Conservation (phyloP, 2,113 vertebrate species). For the Lamprotornis superbus region DNA sequence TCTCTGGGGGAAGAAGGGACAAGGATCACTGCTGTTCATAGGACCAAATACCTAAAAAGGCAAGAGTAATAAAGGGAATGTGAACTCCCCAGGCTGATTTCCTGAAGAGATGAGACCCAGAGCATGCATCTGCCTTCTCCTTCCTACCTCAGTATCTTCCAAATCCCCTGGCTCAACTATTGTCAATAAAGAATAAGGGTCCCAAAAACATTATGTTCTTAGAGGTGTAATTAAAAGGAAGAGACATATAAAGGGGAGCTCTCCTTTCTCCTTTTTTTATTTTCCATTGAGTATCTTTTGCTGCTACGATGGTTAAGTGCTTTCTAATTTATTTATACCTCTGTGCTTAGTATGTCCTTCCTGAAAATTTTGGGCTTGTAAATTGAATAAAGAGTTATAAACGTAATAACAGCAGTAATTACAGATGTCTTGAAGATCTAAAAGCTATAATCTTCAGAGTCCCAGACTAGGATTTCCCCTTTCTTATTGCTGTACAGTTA, state of each 20-base stretch:
- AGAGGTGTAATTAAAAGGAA: background rate
- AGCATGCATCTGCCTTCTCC: background rate
- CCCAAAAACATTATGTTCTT: background rate
- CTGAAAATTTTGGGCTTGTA: conserved; percentile 3
- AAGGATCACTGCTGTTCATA: background rate
- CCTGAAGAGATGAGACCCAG: background rate
- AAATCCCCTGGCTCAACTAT: background rate
- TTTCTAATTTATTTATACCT: conserved; percentile 43
- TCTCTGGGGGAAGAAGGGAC: background rate
- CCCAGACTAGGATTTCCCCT: background rate
- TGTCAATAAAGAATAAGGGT: background rate
- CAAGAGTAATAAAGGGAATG: background rate
- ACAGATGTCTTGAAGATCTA: conserved; percentile 20
- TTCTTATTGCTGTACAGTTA: background rate
- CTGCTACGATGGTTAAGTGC: background rate
- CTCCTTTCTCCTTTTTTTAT: background rate
- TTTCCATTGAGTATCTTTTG: background rate
- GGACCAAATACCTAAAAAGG: background rate
- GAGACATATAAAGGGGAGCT: background rate
- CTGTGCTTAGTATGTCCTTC: background rate
- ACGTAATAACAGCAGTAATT: conserved; percentile 24
- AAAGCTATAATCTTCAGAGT: conserved; percentile 31
- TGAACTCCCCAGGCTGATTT: background rate
- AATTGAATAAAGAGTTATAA: conserved; percentile 55
- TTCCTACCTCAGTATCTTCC: background rate